Evolutionary conservation across 2,888 invertebrate genomes (phyloP), one percentile per base, ranked within the genome.

Genomic region (Scaptomyza caliginosa): DNA sequence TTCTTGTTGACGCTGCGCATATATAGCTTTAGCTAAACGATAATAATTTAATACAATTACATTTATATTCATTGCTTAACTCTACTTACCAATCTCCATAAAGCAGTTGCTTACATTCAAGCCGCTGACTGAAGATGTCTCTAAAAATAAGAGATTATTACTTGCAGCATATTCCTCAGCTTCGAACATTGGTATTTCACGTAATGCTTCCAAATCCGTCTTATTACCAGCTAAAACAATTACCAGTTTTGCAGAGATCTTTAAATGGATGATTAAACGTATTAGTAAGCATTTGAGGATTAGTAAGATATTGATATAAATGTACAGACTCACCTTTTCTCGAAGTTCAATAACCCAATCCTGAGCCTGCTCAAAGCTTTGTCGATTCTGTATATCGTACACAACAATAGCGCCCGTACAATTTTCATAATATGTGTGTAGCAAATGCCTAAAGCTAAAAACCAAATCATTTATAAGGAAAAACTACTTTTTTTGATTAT

Each of bases 221-320:
- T 82, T 67, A 42, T 59, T 54, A 0, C 66, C 77, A 16, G n/a
- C 49, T 10, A 78, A 24, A n/a, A 26, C 39, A 36, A 82, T 63
- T 2, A 72, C 52, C 39, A 59, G 17, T 3, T 46, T 23, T 0
- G 17, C 2, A 0, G 50, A 42, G 0, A 46, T 4, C 66, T 66
- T 21, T n/a, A 3, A n/a, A 24, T 21, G 39, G 7, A 10, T 11
- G 13, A 8, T 34, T 21, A 19, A 13, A 2, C 4, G 7, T 3
- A 7, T 7, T 13, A 32, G n/a, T 32, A 6, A 4, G 6, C 10
- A 3, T 10, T 2, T 0, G 8, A 10, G 30, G 10, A 10, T 48
- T n/a, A 34, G n/a, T 13, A 0, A 26, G 38, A 40, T 17, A 6
- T 3, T 1, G 0, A 13, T 28, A 3, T 4, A 19, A n/a, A 10